These are phyloP conservation scores for Vulpes vulpes DNA, from an alignment of 2,113 vertebrate species.

Conservation along the genomic window DNA sequence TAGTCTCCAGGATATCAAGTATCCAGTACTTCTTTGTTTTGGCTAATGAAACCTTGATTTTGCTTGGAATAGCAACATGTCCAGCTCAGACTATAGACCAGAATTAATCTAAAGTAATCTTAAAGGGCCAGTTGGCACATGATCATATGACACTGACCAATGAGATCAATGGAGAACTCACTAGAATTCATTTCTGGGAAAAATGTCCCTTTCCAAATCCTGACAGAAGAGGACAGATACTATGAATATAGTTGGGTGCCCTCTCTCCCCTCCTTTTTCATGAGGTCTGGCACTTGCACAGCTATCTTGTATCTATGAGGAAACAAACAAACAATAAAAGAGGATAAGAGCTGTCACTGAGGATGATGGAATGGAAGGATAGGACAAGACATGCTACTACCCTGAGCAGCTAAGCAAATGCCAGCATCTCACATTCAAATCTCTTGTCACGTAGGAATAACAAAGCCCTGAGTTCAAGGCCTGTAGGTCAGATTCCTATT, in stretches of 20 bases:
- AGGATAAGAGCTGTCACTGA: neutral
- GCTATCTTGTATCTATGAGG: neutral
- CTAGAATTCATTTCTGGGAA: neutral
- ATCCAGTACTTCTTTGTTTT: neutral
- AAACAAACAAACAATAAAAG: neutral
- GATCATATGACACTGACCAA: neutral
- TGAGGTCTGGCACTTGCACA: neutral
- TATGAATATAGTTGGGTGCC: neutral
- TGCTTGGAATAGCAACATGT: neutral
- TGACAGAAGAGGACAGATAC: neutral
- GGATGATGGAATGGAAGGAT: neutral
- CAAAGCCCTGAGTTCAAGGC: neutral
- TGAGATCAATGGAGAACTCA: neutral
- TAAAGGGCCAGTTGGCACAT: neutral
- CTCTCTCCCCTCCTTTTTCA: neutral
- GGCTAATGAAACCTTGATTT: neutral
- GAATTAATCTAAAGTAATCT: neutral
- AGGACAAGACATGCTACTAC: neutral
- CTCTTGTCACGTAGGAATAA: neutral
- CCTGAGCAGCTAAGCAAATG: neutral
- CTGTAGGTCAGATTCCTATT: neutral
- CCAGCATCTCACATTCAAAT: neutral
- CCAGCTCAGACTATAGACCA: neutral
- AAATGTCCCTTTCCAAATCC: neutral
- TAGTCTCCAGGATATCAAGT: neutral